Evolutionary conservation across 2,113 vertebrate species (phyloP).

Genomic region (Upupa epops): DNA sequence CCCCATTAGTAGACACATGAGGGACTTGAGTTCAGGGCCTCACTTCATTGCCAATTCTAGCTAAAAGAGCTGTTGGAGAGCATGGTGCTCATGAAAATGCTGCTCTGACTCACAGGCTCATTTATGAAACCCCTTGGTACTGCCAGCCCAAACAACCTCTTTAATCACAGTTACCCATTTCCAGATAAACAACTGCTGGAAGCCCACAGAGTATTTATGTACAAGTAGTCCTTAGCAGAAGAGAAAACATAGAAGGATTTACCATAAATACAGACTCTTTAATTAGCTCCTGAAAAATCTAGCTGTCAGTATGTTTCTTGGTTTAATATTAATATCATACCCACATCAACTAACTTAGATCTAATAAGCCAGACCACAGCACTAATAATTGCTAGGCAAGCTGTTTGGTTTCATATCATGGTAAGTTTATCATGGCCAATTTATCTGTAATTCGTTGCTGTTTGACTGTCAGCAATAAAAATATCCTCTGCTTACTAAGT

Average conservation of each 20-base stretch:
- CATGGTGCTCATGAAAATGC: not conserved
- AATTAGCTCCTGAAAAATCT: not conserved
- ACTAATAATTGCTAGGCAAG: too few relatives aligned
- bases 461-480: slow-evolving; percentile 19
- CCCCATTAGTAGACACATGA: not conserved
- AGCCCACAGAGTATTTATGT: not conserved
- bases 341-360: not conserved
- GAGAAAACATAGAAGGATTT: not conserved
- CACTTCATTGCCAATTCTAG: not conserved
- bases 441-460: not conserved
- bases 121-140: not conserved
- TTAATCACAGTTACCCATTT: not conserved
- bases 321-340: not conserved
- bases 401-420: not conserved
- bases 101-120: not conserved
- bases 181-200: not conserved
- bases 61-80: not conserved
- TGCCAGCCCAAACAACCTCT: not conserved
- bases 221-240: not conserved
- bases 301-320: slow-evolving; percentile 5
- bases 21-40: not conserved
- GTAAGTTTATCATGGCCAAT: not conserved
- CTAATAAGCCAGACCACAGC: not conserved
- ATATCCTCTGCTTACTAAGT: not conserved
- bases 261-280: slow-evolving; percentile 26